phyloP scores from a whole-genome alignment of 2,888 invertebrate species.

The Thereva unica region DNA sequence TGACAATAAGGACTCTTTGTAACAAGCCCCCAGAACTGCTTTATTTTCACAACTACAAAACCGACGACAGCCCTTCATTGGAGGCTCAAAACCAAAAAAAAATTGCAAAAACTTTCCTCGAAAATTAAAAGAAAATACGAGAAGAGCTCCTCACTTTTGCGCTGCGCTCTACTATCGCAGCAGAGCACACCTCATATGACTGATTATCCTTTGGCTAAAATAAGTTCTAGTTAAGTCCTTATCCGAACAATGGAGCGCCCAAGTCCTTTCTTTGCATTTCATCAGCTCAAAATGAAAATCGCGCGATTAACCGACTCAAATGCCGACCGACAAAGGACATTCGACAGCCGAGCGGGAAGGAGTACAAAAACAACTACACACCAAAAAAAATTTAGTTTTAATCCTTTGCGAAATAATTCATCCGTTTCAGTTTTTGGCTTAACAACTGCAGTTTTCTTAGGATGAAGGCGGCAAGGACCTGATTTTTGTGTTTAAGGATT shows the following conservation, averaged over 20 bases:
- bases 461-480: not conserved
- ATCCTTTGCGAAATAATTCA: slow-evolving; percentile 38
- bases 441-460: too few species aligned
- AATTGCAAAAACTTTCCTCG: slow-evolving; percentile 21
- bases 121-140: slow-evolving; percentile 34
- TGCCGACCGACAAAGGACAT: slow-evolving; percentile 18
- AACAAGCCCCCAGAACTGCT: not conserved
- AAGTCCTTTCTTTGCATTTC: slow-evolving; percentile 29
- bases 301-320: slow-evolving; percentile 23
- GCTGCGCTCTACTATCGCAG: too few species aligned
- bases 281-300: slow-evolving; percentile 26
- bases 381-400: not conserved
- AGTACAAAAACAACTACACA: slow-evolving; percentile 17
- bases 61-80: not conserved
- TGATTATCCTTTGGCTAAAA: slow-evolving; percentile 7
- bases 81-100: not conserved
- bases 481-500: not conserved
- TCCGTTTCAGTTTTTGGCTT: slow-evolving; percentile 1
- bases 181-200: not conserved
- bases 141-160: slow-evolving; percentile 1
- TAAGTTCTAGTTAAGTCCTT: not conserved
- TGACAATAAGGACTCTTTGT: slow-evolving; percentile 6
- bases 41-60: not conserved
- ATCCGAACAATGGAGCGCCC: not conserved
- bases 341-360: slow-evolving; percentile 32